Evolutionary conservation across 2,888 invertebrate genomes (phyloP).

Genomic region (Anticlea derivata): DNA sequence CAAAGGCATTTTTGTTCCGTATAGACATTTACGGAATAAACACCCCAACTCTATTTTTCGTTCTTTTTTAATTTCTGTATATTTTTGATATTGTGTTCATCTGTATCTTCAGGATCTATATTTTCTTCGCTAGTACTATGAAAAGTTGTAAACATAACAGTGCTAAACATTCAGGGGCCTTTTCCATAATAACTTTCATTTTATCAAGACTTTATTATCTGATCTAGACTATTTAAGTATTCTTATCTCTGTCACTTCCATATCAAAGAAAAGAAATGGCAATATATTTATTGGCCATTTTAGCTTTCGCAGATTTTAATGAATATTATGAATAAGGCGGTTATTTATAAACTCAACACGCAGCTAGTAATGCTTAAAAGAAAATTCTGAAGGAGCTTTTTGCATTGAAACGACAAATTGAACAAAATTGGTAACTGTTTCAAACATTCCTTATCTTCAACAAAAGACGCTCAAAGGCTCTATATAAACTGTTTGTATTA

Average conservation of each 20-base stretch:
- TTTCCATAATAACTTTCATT: no score
- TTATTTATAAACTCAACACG: no score
- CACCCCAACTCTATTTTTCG: constrained; percentile 22
- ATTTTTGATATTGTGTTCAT: constrained; percentile 15
- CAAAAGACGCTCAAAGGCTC: constrained; percentile 57
- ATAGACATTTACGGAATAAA: constrained; percentile 8
- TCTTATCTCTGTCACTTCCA: no score
- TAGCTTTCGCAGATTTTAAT: no score
- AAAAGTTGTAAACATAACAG: no score
- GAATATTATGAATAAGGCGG: no score
- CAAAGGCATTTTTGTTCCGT: constrained; percentile 13
- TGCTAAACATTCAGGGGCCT: no score
- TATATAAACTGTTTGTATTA: constrained; percentile 43
- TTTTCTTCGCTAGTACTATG: no score
- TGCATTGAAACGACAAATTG: constrained; percentile 28
- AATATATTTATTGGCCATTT: no score
- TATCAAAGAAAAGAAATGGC: no score
- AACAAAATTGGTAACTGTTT: constrained; percentile 21
- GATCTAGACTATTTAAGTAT: no score
- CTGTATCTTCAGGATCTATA: background rate
- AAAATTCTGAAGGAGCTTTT: constrained; percentile 9
- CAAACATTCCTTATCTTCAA: constrained; percentile 49
- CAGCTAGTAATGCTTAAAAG: constrained; percentile 8
- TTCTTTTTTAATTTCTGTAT: constrained; percentile 28
- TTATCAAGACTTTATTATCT: no score